A percentile compares a stretch with the other conserved stretches of the same genome.
These are phyloP conservation scores for Macrochelys suwanniensis DNA, from an alignment of 2,797 vertebrate species.

Conservation along the genomic window DNA sequence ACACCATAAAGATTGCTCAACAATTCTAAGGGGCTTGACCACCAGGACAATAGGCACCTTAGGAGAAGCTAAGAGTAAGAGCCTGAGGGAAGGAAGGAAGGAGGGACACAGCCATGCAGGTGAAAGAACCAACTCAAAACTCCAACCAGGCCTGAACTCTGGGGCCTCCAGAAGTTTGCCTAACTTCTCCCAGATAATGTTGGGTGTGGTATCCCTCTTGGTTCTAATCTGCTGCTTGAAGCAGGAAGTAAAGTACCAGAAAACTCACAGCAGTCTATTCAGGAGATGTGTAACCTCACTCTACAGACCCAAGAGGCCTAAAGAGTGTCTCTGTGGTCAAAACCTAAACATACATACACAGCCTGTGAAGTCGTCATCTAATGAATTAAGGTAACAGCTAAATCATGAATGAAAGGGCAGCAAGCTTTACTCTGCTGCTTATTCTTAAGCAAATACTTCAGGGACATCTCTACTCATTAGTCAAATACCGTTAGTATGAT, in stretches of 20 bases:
- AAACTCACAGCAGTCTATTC: background rate
- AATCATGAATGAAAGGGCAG: constrained; percentile 51
- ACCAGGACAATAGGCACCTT: background rate
- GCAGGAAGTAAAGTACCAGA: background rate
- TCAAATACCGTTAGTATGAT: constrained; percentile 37
- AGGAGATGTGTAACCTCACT: background rate
- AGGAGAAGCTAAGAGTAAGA: constrained; percentile 2
- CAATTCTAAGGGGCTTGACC: background rate
- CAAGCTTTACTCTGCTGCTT: constrained; percentile 48
- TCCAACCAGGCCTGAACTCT: background rate
- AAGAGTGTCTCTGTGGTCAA: constrained; percentile 3
- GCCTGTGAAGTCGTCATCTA: constrained; percentile 68
- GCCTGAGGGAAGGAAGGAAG: background rate
- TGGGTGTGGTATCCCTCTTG: background rate
- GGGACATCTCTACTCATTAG: constrained; percentile 28
- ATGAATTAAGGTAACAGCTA: constrained; percentile 71
- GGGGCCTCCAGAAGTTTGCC: background rate
- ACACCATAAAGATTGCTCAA: background rate
- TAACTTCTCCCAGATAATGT: no score
- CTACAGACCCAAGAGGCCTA: rapidly evolving
- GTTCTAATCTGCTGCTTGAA: rapidly evolving
- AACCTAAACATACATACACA: background rate
- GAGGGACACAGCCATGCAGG: constrained; percentile 21
- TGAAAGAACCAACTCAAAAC: background rate
- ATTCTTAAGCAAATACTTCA: constrained; percentile 52